Conservation (phyloP, 2,888 invertebrate genomes). For the Orthosia gracilis region DNA sequence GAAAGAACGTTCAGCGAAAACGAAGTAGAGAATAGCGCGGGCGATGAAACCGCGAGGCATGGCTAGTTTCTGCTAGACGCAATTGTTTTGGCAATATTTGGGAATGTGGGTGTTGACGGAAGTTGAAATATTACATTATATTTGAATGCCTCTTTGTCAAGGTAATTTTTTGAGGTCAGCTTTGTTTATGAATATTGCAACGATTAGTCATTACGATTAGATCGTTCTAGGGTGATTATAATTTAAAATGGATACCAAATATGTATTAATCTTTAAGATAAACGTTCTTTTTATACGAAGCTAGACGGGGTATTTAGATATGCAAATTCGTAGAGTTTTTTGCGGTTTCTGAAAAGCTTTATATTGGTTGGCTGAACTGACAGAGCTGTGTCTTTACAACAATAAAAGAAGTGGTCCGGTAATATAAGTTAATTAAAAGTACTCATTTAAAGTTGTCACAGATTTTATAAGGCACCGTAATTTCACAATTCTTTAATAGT, state of each 20-base stretch:
- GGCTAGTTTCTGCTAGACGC: conserved; percentile 14
- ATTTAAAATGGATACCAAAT: conserved; percentile 10
- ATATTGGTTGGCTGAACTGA: no score
- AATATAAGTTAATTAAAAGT: no score
- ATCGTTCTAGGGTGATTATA: conserved; percentile 20
- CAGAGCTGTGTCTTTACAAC: no score
- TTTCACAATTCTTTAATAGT: no score
- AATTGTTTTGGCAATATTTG: conserved; percentile 63
- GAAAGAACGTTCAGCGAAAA: no score
- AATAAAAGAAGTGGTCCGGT: no score
- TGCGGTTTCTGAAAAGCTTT: conserved; percentile 17
- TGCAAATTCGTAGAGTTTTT: conserved; percentile 10
- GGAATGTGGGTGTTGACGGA: conserved; percentile 50
- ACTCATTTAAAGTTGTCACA: no score
- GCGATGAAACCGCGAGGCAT: not conserved
- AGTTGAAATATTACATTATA: conserved; percentile 9
- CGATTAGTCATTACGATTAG: conserved; percentile 1
- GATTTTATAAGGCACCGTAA: no score
- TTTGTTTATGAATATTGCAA: conserved; percentile 5
- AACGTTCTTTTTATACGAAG: conserved; percentile 1
- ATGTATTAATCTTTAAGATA: conserved; percentile 13
- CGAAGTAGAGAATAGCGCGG: no score
- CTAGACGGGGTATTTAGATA: not conserved
- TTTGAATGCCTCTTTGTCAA: conserved; percentile 27
- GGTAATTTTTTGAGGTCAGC: conserved; percentile 41